phyloP scores from a whole-genome alignment of 2,888 invertebrate genomes.

The Limnephilus rhombicus region DNA sequence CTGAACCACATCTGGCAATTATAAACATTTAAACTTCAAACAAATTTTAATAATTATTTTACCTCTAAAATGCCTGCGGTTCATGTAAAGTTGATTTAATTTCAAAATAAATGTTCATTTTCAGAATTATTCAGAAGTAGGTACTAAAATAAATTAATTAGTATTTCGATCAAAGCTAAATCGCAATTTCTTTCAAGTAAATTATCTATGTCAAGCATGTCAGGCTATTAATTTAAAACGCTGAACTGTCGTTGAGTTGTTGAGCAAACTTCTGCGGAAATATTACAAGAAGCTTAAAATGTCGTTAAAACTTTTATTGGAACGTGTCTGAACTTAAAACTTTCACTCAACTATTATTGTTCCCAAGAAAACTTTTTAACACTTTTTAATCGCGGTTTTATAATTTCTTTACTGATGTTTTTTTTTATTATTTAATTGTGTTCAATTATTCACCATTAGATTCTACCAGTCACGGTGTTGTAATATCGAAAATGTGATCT shows the following conservation, averaged over 20 bases:
- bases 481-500: neutral
- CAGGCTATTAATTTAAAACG: neutral
- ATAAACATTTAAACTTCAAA: too few relatives aligned
- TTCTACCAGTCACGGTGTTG: neutral
- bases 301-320: neutral
- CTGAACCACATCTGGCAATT: too few relatives aligned
- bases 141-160: neutral
- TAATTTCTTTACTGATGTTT: neutral
- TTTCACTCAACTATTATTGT: neutral
- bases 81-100: neutral
- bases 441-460: neutral
- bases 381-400: neutral
- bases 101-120: neutral
- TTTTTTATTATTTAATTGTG: neutral
- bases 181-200: neutral
- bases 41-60: too few relatives aligned
- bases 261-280: neutral
- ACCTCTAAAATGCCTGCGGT: neutral
- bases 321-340: neutral
- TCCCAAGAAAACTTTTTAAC: neutral
- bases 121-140: neutral
- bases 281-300: neutral
- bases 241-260: neutral
- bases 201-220: neutral
- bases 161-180: neutral